Base-by-base conservation (phyloP, 2,797 vertebrate species). In the Carapus acus region DNA sequence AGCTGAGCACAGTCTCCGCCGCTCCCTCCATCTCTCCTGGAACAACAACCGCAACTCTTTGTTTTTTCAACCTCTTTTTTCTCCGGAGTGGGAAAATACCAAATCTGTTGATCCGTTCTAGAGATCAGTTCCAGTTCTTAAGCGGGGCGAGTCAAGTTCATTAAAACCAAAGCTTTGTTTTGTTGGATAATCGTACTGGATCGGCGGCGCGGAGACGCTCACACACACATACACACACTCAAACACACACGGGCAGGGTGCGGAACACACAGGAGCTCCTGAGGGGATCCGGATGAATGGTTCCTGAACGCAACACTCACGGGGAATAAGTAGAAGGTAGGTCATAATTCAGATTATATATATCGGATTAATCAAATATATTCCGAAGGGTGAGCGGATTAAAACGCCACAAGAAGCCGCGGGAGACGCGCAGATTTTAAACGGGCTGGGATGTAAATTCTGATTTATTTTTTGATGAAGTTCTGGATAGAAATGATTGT, bases 141-240 rank as follows among this genome's bases (percentile, higher is more conserved):
- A 68, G 50, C 62, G 70, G 69, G 49, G 53, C 56, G 60, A 55
- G 62, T 66, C 66, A 80, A 80, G 75, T 82, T 81, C 3, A 78
- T 80, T 75, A 52, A 51, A 71, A 78, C 63, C 68, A 71, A 39
- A 74, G 77, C 72, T 83, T 85, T 54, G 4, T 27, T 4, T 77
- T 71, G 34, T 71, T 73, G 73, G 77, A 79, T 79, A 75, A 76
- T 74, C 75, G 83, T 57, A 76, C 37, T 33, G 75, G 78, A 81
- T 75, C 73, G 70, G 71, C 77, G 37, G 73, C 60, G 73, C 60
- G 73, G 78, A 73, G 37, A 72, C 60, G 73, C 60, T 71, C 77
- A 73, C 69, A 69, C 67, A 33, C 58, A 49, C 52, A 48, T 9
- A 49, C 41, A 65, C 27, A 27, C 24, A 5, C 24, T n/a, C n/a